Evolutionary conservation across 2,888 invertebrate species (phyloP).

Genomic region (Cancer borealis): DNA sequence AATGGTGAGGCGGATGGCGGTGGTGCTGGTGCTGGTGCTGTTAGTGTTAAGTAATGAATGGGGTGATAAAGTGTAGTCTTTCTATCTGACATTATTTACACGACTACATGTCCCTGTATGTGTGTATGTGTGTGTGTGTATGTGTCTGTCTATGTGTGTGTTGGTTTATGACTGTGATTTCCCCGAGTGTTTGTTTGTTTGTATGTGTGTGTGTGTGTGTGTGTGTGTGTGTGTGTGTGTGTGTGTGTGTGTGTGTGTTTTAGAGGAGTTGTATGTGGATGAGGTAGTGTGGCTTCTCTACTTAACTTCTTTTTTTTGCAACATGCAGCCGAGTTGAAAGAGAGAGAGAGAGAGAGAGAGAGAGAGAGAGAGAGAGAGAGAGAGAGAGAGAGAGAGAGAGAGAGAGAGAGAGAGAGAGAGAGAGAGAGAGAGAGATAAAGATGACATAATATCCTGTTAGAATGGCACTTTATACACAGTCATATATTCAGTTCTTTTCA

Average conservation of each 20-base stretch:
- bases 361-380: constrained; percentile 37
- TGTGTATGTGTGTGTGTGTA: too few relatives aligned
- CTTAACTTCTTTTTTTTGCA: too few relatives aligned
- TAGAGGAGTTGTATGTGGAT: too few relatives aligned
- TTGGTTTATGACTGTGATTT: neutral
- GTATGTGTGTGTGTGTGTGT: neutral
- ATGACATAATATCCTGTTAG: neutral
- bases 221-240: neutral
- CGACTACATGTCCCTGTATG: too few relatives aligned
- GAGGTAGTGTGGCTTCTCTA: too few relatives aligned
- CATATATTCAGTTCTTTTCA: neutral
- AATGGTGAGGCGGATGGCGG: neutral
- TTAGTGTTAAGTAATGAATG: neutral
- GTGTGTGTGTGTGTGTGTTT: neutral
- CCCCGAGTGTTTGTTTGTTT: neutral
- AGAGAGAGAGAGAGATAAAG: constrained; percentile 3
- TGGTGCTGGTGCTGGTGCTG: neutral
- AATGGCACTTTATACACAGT: neutral
- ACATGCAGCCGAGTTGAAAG: neutral
- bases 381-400: constrained; percentile 37
- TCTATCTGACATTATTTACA: neutral
- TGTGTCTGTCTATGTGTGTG: too few relatives aligned
- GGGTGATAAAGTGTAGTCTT: neutral
- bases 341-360: constrained; percentile 40
- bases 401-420: constrained; percentile 22